phyloP scores from a whole-genome alignment of 2,888 invertebrate genomes.

The Hydropsyche betteni region DNA sequence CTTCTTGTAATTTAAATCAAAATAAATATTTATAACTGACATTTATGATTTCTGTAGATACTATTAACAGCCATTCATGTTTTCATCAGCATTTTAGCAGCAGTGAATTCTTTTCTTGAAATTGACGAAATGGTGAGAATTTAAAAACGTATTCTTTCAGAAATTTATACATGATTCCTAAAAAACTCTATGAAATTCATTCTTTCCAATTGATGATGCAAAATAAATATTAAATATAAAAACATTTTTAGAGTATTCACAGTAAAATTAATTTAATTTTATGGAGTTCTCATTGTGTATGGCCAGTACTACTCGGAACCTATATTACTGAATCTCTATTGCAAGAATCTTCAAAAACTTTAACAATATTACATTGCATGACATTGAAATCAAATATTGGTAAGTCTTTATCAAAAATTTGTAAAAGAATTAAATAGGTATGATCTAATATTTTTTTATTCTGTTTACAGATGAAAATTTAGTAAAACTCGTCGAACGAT shows the following conservation, averaged over 20 bases:
- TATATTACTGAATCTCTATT: slow-evolving; percentile 22
- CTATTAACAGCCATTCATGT: slow-evolving; percentile 17
- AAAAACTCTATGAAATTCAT: neutral
- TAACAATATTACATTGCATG: neutral
- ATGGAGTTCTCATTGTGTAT: slow-evolving; percentile 14
- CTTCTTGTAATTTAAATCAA: neutral
- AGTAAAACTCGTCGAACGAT: slow-evolving; percentile 1
- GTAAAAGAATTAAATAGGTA: neutral
- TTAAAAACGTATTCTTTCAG: neutral
- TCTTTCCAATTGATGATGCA: no score
- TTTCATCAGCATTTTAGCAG: slow-evolving; percentile 11
- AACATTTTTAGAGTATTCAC: slow-evolving; percentile 3
- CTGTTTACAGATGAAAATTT: slow-evolving; percentile 8
- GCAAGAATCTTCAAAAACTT: slow-evolving; percentile 6
- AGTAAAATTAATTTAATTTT: neutral
- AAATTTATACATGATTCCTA: neutral
- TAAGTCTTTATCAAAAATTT: neutral
- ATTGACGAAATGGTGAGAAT: no score
- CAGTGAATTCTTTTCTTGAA: slow-evolving; percentile 7
- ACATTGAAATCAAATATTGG: slow-evolving; percentile 4
- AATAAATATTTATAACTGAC: neutral
- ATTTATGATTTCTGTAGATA: slow-evolving; percentile 1
- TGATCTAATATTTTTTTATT: neutral
- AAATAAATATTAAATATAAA: neutral
- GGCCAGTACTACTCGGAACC: slow-evolving; percentile 22